Evolutionary conservation across 2,113 vertebrate genomes (phyloP).

Genomic region (Pseudopipra pipra): DNA sequence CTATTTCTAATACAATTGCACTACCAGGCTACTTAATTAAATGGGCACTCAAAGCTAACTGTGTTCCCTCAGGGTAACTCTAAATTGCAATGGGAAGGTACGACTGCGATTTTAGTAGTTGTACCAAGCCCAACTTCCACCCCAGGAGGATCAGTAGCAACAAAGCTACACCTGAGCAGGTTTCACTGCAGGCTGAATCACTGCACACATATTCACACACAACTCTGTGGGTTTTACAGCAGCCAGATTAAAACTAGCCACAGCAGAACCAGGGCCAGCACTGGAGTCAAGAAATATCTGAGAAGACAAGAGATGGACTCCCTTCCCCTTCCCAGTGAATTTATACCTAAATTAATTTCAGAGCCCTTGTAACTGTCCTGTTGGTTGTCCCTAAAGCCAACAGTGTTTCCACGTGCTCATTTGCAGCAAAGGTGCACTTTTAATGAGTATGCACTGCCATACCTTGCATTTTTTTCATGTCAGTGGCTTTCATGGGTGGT

Average conservation of each 20-base stretch:
- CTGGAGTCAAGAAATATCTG: neutral
- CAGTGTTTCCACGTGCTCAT: neutral
- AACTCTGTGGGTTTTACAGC: neutral
- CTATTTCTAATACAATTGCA: neutral
- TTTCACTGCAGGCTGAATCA: neutral
- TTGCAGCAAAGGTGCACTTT: neutral
- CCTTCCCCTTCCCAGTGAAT: neutral
- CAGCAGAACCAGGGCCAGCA: neutral
- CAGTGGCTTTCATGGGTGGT: constrained; percentile 13
- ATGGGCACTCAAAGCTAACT: constrained; percentile 21
- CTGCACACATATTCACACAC: neutral
- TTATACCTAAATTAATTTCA: neutral
- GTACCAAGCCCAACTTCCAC: neutral
- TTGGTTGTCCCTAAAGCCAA: neutral
- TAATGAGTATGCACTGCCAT: neutral
- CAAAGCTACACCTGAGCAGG: neutral
- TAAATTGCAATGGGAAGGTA: neutral
- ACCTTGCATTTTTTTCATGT: neutral
- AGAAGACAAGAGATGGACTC: neutral
- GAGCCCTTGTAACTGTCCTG: neutral
- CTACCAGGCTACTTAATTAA: constrained; percentile 22
- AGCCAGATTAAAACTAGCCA: neutral
- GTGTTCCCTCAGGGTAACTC: neutral
- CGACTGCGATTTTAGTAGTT: neutral
- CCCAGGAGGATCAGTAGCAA: neutral